Evolutionary conservation across 2,888 invertebrate genomes (phyloP).

Genomic region (Alviniconcha strummeri): DNA sequence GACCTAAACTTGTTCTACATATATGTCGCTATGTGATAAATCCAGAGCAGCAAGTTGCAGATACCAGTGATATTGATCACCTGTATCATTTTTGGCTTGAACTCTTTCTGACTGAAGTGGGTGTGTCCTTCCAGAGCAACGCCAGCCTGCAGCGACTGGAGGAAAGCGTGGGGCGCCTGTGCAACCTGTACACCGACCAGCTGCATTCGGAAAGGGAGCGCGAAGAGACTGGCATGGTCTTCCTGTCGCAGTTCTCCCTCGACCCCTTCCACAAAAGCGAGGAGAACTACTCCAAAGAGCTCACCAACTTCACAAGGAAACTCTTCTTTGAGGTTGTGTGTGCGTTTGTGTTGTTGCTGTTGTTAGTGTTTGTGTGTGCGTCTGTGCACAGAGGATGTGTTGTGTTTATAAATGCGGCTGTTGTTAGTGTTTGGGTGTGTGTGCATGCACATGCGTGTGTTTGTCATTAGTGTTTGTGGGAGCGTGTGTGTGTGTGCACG

Average conservation of each 20-base stretch:
- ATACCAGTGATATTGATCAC: too few species aligned
- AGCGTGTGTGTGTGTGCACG: too few species aligned
- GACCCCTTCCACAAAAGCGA: slow-evolving; percentile 58
- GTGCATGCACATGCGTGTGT: not conserved
- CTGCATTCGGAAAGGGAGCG: not conserved
- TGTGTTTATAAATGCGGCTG: not conserved
- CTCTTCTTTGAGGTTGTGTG: slow-evolving; percentile 67
- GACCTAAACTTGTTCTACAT: too few species aligned
- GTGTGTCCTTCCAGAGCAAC: slow-evolving; percentile 50
- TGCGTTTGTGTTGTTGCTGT: not conserved
- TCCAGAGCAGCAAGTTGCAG: too few species aligned
- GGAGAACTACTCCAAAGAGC: slow-evolving; percentile 62
- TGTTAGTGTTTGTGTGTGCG: slow-evolving; percentile 1
- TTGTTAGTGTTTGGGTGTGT: not conserved
- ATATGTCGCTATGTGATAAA: too few species aligned
- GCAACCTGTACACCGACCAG: slow-evolving; percentile 45
- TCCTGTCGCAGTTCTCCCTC: slow-evolving; percentile 59
- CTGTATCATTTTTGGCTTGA: too few species aligned
- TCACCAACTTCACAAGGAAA: slow-evolving; percentile 68
- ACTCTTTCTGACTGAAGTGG: too few species aligned
- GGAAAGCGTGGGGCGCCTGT: slow-evolving; percentile 48
- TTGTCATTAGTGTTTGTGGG: not conserved
- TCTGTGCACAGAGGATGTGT: not conserved
- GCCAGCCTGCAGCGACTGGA: slow-evolving; percentile 50
- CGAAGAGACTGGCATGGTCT: slow-evolving; percentile 36